phyloP scores from a whole-genome alignment of 1,140 invertebrate species.

The Psilanteris sp. region DNA sequence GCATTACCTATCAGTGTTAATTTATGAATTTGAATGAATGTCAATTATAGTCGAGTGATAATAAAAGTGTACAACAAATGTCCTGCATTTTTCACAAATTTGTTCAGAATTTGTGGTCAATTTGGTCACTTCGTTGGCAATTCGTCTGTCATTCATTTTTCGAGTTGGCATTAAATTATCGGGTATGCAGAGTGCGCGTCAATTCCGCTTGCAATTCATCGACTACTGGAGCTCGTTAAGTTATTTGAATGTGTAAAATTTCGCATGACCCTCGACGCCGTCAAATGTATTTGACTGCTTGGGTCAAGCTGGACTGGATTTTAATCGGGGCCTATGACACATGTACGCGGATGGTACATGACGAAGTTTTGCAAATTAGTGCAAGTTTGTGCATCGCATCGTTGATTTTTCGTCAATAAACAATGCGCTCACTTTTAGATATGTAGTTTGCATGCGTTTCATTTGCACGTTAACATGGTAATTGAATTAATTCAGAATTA shows the following conservation, averaged over 20 bases:
- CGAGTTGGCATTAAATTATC: slow-evolving; percentile 60
- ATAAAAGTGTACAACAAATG: slow-evolving; percentile 7
- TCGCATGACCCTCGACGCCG: slow-evolving; percentile 46
- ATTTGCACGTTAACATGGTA: slow-evolving; percentile 44
- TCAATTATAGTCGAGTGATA: slow-evolving; percentile 5
- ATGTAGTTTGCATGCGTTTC: slow-evolving; percentile 32
- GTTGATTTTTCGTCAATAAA: slow-evolving; percentile 52
- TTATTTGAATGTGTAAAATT: slow-evolving; percentile 63
- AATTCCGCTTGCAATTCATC: slow-evolving; percentile 58
- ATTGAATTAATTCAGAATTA: slow-evolving; percentile 52
- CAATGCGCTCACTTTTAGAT: slow-evolving; percentile 28
- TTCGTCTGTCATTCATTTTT: slow-evolving; percentile 59
- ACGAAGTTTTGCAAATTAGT: slow-evolving; percentile 45
- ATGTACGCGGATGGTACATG: slow-evolving; percentile 11
- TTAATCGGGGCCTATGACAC: slow-evolving; percentile 54
- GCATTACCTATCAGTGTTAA: slow-evolving; percentile 12
- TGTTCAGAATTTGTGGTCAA: slow-evolving; percentile 51
- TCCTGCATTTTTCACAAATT: slow-evolving; percentile 24
- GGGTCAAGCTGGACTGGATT: slow-evolving; percentile 46
- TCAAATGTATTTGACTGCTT: slow-evolving; percentile 54
- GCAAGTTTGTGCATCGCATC: slow-evolving; percentile 39
- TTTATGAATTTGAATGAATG: not conserved
- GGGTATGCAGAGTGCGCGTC: slow-evolving; percentile 57
- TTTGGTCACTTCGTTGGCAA: slow-evolving; percentile 46
- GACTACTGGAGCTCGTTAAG: slow-evolving; percentile 52